Conservation (phyloP, 92 coral and sea anemone species). For the Paramuricea clavata region DNA sequence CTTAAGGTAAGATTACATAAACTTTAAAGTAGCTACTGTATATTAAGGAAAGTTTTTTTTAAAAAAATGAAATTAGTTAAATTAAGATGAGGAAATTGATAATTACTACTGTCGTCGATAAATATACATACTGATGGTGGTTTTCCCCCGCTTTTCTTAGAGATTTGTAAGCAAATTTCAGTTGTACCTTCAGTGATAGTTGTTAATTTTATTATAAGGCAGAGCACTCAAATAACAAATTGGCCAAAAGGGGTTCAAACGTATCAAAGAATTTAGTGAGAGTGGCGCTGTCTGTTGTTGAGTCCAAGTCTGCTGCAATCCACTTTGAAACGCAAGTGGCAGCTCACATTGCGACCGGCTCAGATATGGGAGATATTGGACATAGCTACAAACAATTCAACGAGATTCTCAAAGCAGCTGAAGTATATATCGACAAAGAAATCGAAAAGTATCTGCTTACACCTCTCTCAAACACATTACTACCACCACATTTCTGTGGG, state of each 20-base stretch:
- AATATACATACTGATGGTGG: neutral
- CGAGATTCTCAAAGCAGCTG: slow-evolving; percentile 30
- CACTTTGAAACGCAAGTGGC: slow-evolving; percentile 43
- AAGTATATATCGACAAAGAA: slow-evolving; percentile 21
- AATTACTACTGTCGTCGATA: too few species aligned
- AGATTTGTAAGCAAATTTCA: neutral
- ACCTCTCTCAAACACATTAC: slow-evolving; percentile 20
- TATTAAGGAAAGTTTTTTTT: neutral
- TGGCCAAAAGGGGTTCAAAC: slow-evolving; percentile 15
- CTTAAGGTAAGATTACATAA: slow-evolving; percentile 23
- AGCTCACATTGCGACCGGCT: slow-evolving; percentile 35
- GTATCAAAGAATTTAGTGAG: slow-evolving; percentile 33
- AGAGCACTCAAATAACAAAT: slow-evolving; percentile 2
- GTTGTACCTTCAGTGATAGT: neutral
- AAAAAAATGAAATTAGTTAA: neutral
- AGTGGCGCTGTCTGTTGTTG: slow-evolving; percentile 24
- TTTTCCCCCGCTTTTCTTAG: neutral
- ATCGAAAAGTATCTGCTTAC: slow-evolving; percentile 14
- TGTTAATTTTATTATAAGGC: neutral
- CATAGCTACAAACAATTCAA: slow-evolving; percentile 29
- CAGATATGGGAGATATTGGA: slow-evolving; percentile 37
- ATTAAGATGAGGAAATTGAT: neutral
- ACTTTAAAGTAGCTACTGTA: too few species aligned
- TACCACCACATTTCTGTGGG: slow-evolving; percentile 30
- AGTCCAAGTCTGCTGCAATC: slow-evolving; percentile 35